These are phyloP conservation scores for Disparrhopalites patrizii DNA, from an alignment of 2,888 invertebrate species.

Conservation along the genomic window DNA sequence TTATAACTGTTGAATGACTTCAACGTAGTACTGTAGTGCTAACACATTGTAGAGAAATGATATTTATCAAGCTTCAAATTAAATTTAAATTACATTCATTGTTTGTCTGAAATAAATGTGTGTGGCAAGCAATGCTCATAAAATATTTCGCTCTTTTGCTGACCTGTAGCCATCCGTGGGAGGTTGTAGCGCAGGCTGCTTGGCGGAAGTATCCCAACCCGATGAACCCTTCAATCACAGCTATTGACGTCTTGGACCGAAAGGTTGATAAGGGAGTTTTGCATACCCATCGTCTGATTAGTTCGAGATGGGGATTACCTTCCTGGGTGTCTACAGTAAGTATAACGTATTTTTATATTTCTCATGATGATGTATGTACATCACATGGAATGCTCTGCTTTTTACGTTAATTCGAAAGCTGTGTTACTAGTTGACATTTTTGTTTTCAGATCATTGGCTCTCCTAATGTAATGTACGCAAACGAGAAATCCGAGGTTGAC, in stretches of 20 bases:
- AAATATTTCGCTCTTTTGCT: too few species aligned
- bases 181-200: conserved; percentile 94
- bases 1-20: too few species aligned
- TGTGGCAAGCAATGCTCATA: too few species aligned
- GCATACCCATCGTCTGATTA: conserved; percentile 86
- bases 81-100: too few species aligned
- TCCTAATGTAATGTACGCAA: conserved; percentile 87
- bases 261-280: conserved; percentile 76
- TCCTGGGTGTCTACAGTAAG: conserved; percentile 88
- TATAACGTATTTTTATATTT: conserved; percentile 45
- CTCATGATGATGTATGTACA: too few species aligned
- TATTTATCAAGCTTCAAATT: too few species aligned
- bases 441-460: conserved; percentile 76
- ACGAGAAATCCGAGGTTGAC: conserved; percentile 91
- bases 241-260: conserved; percentile 94
- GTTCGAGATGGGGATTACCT: conserved; percentile 94
- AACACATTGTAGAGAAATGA: too few species aligned
- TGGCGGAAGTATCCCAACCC: conserved; percentile 99
- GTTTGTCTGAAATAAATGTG: too few species aligned
- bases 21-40: too few species aligned
- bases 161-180: conserved; percentile 98
- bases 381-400: too few species aligned
- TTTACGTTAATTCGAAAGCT: too few species aligned
- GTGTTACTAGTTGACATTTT: conserved; percentile 6
- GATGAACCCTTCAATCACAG: conserved; percentile 92